Evolutionary conservation across 2,113 vertebrate genomes (phyloP), one percentile per base, ranked within the genome.

Genomic region (Myiozetetes cayanensis): DNA sequence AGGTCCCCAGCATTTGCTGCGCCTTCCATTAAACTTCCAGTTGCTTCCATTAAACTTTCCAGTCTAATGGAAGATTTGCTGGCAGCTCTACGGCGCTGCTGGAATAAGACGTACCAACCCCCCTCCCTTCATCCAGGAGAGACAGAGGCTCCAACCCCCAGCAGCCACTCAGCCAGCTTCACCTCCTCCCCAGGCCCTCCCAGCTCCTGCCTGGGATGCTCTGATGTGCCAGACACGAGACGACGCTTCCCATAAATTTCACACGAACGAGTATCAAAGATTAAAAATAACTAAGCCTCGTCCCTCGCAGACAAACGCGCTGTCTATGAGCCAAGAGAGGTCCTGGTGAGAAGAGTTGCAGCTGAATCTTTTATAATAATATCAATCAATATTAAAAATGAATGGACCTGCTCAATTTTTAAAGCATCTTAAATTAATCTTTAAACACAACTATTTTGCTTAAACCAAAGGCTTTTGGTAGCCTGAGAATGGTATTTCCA

Each of bases 361-460:
- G 97, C 97, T 98, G 97, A 97, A 98, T 98, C 97, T 97, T 98
- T 98, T 96, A 98, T 97, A 98, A 96, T 97, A 97, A 97, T 98
- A 98, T 98, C 98, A 98, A 98, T 98, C 98, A 97, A 96, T 94
- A 98, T 98, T 98, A 98, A 98, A 98, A 98, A 98, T 98, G 97
- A 83, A 98, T 98, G 95, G 94, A 93, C 84, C 97, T 98, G 85
- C 92, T 98, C 97, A 96, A 98, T 97, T 98, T 98, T 98, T 98
- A 97, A 97, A 97, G 95, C 94, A 71, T 96, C 97, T 98, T 97
- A 96, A 98, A 98, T 98, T 98, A 98, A 98, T 98, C 97, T 98
- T 98, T 98, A 98, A 98, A 97, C 97, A 97, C 96, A 98, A 96
- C 97, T 97, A 95, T 98, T 98, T 98, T 98, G 96, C 96, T 98